Evolutionary conservation across 2,888 invertebrate species (phyloP), one percentile per base, ranked within the genome.

Genomic region (Lithophane semibrunnea): DNA sequence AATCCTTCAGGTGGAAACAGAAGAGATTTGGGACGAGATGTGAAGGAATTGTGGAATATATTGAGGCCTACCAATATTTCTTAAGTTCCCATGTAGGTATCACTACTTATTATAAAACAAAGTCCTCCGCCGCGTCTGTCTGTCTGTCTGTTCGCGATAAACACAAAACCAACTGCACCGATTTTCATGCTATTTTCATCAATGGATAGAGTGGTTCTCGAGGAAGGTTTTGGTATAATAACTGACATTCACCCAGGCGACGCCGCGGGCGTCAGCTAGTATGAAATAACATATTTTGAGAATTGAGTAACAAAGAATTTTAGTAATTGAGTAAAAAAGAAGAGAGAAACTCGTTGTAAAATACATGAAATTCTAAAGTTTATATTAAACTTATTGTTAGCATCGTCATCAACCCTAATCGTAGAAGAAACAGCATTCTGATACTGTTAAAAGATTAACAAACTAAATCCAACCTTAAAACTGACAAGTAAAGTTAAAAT

Each of bases 371-470:
- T 58, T 42, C 13, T 44, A 79, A 37, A 2, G 9, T 21, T 8
- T 29, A 44, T 16, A 52, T 16, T n/a, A 3, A 42, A 24, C 7
- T 13, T 18, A 12, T n/a, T 37, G 1, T 29, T 12, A 66, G 2
- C 9, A n/a, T 63, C 29, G 18, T 42, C 58, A 73, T 52, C 86
- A 86, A 79, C 86, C 88, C 86, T 88, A 86, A 69, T 67, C n/a
- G 0, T 42, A 75, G 63, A 69, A 74, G 54, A 77, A 52, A 67
- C 54, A 79, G 73, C 65, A 73, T 42, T 79, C 54, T 12, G 49
- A 72, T 52, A 67, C 70, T 75, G 63, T 61, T 52, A 21, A 56
- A 73, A 75, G 49, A 68, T 67, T 54, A 37, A 44, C 60, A 68
- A 69, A n/a, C 47, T 8, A 73, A 83, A 74, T 47, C 13, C 63